Evolutionary conservation across 2,888 invertebrate genomes (phyloP), one percentile per base, ranked within the genome.

Genomic region (Dorcus parallelipipedus): DNA sequence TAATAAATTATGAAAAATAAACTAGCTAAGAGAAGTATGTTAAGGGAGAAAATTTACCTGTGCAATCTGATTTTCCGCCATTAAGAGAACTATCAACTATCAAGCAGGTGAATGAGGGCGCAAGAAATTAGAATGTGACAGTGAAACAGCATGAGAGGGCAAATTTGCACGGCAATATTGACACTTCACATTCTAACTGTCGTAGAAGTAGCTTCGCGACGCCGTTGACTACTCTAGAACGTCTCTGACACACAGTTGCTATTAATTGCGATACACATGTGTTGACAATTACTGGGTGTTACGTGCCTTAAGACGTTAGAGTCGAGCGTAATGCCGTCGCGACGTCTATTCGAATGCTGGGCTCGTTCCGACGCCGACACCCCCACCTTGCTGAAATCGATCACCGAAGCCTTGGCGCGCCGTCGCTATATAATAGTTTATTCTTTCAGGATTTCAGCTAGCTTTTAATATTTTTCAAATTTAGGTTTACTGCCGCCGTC

Each of bases 1-100:
- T n/a, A 0, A 33, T 33, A 33, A 33, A 33, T 33, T 2, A 33
- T 7, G 26, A 7, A 33, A 7, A 33, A 7, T 33, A 33, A 33
- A 33, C 6, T 33, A 33, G 3, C 26, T 33, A 33, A 33, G 26
- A 20, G 20, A 26, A 43, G 20, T 53, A 51, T 1, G 49, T 38
- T 49, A n/a, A 53, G 48, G 38, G 3, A 42, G 23, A 54, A 39
- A 62, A 56, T 53, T 73, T 81, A 83, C 83, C 83, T 83, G 83
- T 69, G 82, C 82, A 67, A 83, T 82, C 71, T 83, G 82, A 73
- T 81, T 82, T 69, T 82, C 81, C 68, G 81, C 81, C 80, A 82
- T 82, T 74, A 56, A 59, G 59, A 55, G 48, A 56, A 62, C 60
- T 64, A 65, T 62, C 62, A 62, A 61, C 59, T 54, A 56, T 55